phyloP scores from a whole-genome alignment of 2,113 vertebrate genomes.

The Tragelaphus buxtoni region DNA sequence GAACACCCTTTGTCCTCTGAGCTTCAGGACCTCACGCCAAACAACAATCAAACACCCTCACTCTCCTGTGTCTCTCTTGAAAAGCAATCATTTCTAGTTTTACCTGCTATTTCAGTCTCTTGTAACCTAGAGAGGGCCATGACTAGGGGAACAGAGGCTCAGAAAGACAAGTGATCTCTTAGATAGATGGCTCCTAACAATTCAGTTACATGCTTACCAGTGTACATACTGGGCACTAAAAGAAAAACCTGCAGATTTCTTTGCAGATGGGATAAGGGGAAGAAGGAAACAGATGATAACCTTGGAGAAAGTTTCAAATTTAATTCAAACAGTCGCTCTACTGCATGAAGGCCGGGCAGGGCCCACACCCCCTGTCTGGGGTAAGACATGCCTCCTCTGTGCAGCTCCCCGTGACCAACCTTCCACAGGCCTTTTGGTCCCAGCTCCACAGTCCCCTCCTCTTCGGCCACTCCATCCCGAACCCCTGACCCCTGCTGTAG shows the following conservation, averaged over 20 bases:
- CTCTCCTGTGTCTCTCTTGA: background rate
- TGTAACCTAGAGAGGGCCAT: background rate
- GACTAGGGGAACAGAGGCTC: background rate
- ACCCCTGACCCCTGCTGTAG: constrained; percentile 74
- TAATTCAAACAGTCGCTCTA: background rate
- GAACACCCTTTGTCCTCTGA: background rate
- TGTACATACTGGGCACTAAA: rapidly evolving
- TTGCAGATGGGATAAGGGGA: background rate
- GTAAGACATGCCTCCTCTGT: background rate
- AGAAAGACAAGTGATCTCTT: background rate
- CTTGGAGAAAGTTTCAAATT: background rate
- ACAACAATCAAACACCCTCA: background rate
- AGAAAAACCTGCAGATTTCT: background rate
- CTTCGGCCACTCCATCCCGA: constrained; percentile 61
- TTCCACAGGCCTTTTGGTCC: constrained; percentile 78
- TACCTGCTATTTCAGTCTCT: background rate
- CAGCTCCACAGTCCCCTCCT: constrained; percentile 75
- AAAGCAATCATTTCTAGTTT: background rate
- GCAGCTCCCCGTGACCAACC: constrained; percentile 64
- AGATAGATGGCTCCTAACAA: background rate
- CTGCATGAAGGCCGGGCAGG: background rate
- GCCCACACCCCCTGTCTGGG: background rate
- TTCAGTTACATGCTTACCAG: background rate
- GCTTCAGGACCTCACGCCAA: background rate
- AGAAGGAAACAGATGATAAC: background rate